Percentiles rank a stretch among this genome's conserved stretches.
Conservation (phyloP, 2,113 vertebrate genomes). For the Ammodytes marinus region DNA sequence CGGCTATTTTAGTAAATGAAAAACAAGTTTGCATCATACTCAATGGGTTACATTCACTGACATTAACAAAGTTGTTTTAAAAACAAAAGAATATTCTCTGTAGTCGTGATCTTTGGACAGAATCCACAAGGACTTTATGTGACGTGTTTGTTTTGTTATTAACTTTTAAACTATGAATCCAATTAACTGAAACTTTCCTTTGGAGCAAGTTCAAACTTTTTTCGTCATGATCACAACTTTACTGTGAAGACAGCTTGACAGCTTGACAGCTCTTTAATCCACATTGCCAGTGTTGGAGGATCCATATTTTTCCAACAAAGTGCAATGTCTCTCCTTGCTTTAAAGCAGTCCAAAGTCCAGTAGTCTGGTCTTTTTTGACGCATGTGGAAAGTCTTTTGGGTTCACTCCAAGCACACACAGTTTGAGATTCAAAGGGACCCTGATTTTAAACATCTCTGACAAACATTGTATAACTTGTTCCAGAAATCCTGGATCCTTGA, state of each 20-base stretch:
- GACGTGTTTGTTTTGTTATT: neutral
- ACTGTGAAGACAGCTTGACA: neutral
- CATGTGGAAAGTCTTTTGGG: no score
- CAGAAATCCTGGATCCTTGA: no score
- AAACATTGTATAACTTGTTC: no score
- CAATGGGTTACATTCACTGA: constrained; percentile 9
- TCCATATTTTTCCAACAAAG: no score
- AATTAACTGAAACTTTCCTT: neutral
- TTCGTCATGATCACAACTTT: constrained; percentile 1
- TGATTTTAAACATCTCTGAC: no score
- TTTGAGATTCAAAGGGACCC: no score
- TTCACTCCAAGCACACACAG: no score
- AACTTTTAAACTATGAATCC: neutral
- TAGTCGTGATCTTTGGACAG: neutral
- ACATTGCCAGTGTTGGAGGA: no score
- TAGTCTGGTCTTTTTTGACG: no score
- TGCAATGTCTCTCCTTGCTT: no score
- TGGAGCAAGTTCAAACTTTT: neutral
- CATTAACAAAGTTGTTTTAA: constrained; percentile 2
- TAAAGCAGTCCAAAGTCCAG: no score
- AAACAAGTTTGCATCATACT: constrained; percentile 35
- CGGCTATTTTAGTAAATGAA: neutral
- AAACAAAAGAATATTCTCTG: constrained; percentile 8
- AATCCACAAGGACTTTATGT: neutral
- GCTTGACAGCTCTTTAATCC: no score